A percentile compares a stretch with the other conserved stretches of the same genome.
Evolutionary conservation across 2,888 invertebrate species (phyloP).

Genomic region (Theretra japonica): DNA sequence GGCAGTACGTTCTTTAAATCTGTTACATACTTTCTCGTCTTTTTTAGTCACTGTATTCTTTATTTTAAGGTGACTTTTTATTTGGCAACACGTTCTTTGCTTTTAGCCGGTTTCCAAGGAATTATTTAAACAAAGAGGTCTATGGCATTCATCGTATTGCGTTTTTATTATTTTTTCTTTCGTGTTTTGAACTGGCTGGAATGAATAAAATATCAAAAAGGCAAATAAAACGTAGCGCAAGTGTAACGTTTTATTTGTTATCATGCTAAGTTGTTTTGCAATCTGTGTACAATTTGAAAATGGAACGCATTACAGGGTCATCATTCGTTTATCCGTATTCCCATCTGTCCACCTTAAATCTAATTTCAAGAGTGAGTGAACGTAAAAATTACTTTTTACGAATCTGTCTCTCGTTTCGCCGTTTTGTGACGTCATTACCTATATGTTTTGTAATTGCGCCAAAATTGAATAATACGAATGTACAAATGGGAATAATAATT

Average conservation of each 20-base stretch:
- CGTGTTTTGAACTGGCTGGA: not conserved
- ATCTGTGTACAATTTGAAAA: constrained; percentile 16
- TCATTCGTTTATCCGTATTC: constrained; percentile 28
- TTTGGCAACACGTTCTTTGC: too few relatives aligned
- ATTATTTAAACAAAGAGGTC: too few relatives aligned
- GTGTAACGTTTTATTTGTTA: too few relatives aligned
- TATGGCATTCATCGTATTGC: too few relatives aligned
- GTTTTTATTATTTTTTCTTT: not conserved
- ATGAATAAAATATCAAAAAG: not conserved
- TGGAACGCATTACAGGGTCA: constrained; percentile 27
- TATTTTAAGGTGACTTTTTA: too few relatives aligned
- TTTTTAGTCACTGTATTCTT: too few relatives aligned
- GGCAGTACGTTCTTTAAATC: too few relatives aligned
- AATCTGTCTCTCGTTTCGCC: not conserved
- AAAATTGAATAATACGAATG: not conserved
- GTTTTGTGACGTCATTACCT: constrained; percentile 8
- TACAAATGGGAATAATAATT: not conserved
- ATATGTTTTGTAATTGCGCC: constrained; percentile 8
- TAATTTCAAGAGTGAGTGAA: constrained; percentile 27
- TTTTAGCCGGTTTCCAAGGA: too few relatives aligned
- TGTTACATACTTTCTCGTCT: too few relatives aligned
- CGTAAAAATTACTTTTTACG: constrained; percentile 21
- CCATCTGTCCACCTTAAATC: constrained; percentile 27
- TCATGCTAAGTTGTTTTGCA: too few relatives aligned
- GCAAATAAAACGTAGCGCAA: not conserved